These are phyloP conservation scores for Drosophila malerkotliana DNA, from an alignment of 1,140 invertebrate genomes.

Conservation along the genomic window DNA sequence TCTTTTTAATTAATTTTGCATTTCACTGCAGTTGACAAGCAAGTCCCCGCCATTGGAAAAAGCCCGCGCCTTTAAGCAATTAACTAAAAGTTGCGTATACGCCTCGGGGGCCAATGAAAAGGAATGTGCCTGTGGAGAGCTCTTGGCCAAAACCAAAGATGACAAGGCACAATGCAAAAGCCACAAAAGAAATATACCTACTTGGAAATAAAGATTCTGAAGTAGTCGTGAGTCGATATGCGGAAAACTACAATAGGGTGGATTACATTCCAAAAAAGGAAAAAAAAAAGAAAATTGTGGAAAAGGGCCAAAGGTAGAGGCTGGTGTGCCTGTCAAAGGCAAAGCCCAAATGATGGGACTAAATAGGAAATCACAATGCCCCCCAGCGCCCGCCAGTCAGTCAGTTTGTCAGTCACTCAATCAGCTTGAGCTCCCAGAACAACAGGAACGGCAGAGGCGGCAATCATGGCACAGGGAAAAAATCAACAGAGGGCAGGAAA, in stretches of 20 bases:
- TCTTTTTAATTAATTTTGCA: conserved; percentile 76
- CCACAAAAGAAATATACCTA: conserved; percentile 25
- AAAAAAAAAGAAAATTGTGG: not conserved
- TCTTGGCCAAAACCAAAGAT: conserved; percentile 44
- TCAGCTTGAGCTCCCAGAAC: conserved; percentile 44
- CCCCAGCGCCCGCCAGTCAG: conserved; percentile 9
- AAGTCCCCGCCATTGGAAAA: conserved; percentile 12
- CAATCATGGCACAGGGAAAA: not conserved
- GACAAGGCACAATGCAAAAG: conserved; percentile 43
- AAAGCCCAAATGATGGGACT: conserved; percentile 53
- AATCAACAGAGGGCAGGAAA: conserved; percentile 28
- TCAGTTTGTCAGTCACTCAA: conserved; percentile 65
- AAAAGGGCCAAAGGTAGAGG: conserved; percentile 10
- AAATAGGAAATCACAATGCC: conserved; percentile 64
- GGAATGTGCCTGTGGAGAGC: not conserved
- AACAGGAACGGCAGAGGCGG: conserved; percentile 12
- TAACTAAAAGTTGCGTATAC: conserved; percentile 67
- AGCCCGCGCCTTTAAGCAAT: conserved; percentile 42
- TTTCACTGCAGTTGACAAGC: conserved; percentile 68
- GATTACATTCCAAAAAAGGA: conserved; percentile 17
- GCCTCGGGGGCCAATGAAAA: conserved; percentile 20
- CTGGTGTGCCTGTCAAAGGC: conserved; percentile 60
- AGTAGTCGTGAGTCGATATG: conserved; percentile 35
- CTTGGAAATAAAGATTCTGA: conserved; percentile 18
- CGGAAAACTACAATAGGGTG: conserved; percentile 35